phyloP scores from a whole-genome alignment of 2,797 vertebrate genomes.

The Pipistrellus pipistrellus region DNA sequence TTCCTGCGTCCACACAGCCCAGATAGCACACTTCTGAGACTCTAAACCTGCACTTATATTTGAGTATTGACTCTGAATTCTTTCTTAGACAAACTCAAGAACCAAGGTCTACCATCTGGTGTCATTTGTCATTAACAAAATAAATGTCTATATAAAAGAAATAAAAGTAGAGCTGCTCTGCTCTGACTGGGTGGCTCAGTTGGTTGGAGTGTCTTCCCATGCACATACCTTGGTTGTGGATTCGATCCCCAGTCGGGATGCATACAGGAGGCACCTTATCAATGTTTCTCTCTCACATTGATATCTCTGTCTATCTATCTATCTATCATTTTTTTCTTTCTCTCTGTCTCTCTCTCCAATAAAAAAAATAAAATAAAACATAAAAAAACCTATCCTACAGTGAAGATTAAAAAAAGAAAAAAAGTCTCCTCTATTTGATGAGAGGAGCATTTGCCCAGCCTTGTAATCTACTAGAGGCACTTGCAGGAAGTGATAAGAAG shows the following conservation, averaged over 20 bases:
- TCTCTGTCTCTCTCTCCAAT: not conserved
- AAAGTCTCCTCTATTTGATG: not conserved
- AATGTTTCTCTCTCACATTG: not conserved
- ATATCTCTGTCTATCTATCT: not conserved
- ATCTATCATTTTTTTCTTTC: not conserved
- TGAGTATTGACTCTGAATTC: not conserved
- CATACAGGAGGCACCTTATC: not conserved
- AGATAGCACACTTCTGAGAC: not conserved
- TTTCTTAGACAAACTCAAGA: not conserved
- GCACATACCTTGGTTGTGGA: not conserved
- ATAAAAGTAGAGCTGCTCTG: not conserved
- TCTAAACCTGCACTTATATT: not conserved
- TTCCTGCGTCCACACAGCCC: not conserved
- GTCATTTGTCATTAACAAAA: not conserved
- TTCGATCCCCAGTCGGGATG: not conserved
- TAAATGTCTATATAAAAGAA: not conserved
- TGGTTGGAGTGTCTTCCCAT: not conserved
- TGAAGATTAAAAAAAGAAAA: not conserved
- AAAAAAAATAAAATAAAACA: too few relatives aligned
- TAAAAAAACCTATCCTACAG: not conserved
- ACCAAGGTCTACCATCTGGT: not conserved
- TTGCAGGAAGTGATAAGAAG: conserved; percentile 19
- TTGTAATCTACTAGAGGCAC: not conserved
- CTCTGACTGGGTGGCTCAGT: not conserved
- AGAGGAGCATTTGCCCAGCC: not conserved